A percentile compares a stretch with the other conserved stretches of the same genome.
Evolutionary conservation across 2,113 vertebrate genomes (phyloP).

Genomic region (Microcebus lehilahytsara): DNA sequence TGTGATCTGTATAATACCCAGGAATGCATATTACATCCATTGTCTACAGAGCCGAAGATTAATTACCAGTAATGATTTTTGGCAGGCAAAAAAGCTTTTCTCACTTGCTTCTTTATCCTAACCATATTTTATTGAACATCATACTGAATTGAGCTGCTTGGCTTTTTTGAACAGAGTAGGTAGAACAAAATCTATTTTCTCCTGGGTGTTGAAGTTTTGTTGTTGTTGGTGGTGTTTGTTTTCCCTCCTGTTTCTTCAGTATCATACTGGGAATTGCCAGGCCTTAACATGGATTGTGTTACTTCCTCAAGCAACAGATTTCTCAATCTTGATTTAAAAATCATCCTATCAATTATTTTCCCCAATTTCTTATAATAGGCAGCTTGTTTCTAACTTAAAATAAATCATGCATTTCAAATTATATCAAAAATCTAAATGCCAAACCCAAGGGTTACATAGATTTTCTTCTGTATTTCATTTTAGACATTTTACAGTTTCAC

Average conservation of each 20-base stretch:
- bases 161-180: not conserved
- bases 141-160: not conserved
- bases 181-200: not conserved
- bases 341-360: not conserved
- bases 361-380: not conserved
- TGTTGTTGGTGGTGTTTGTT: not conserved
- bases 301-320: not conserved
- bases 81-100: not conserved
- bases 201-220: not conserved
- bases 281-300: not conserved
- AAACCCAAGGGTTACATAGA: not conserved
- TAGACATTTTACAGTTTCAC: not conserved
- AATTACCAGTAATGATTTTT: not conserved
- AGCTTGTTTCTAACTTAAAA: not conserved
- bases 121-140: not conserved
- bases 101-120: not conserved
- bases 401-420: not conserved
- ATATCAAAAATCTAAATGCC: not conserved
- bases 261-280: not conserved
- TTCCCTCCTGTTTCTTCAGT: not conserved
- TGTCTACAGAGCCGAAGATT: not conserved
- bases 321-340: not conserved
- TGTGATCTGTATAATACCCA: not conserved
- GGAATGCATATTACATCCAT: not conserved
- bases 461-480: not conserved